Conservation (phyloP, 2,797 vertebrate genomes). For the Calcarius lapponicus region DNA sequence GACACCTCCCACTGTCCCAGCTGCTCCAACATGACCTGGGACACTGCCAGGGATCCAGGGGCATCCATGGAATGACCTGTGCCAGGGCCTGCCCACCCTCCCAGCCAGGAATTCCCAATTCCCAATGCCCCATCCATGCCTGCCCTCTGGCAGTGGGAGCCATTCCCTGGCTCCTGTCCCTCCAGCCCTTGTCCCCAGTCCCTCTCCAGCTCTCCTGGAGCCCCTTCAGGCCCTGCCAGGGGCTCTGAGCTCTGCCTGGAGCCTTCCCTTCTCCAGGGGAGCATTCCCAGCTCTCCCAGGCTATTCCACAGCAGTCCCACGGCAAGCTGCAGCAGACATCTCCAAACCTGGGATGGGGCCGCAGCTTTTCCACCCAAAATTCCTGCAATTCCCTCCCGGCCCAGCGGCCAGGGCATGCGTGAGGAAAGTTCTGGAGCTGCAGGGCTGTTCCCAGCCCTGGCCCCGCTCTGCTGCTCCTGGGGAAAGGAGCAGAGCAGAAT, state of each 20-base stretch:
- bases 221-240: neutral
- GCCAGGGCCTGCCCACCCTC: neutral
- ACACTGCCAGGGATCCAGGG: neutral
- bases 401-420: fast-evolving
- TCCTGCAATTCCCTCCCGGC: fast-evolving
- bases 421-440: neutral
- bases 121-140: neutral
- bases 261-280: neutral
- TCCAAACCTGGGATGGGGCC: fast-evolving
- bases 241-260: neutral
- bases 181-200: too few species aligned
- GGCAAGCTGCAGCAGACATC: too few species aligned
- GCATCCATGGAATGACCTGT: neutral
- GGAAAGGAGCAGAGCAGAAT: neutral
- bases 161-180: neutral
- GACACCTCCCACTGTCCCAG: neutral
- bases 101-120: neutral
- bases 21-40: neutral
- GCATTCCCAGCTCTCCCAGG: neutral
- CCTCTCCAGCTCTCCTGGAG: neutral
- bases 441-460: fast-evolving
- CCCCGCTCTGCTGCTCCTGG: fast-evolving
- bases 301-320: neutral
- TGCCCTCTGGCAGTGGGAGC: neutral
- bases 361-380: neutral